Evolutionary conservation across 2,888 invertebrate species (phyloP), one percentile per base, ranked within the genome.

Genomic region (Hartigia nigra): DNA sequence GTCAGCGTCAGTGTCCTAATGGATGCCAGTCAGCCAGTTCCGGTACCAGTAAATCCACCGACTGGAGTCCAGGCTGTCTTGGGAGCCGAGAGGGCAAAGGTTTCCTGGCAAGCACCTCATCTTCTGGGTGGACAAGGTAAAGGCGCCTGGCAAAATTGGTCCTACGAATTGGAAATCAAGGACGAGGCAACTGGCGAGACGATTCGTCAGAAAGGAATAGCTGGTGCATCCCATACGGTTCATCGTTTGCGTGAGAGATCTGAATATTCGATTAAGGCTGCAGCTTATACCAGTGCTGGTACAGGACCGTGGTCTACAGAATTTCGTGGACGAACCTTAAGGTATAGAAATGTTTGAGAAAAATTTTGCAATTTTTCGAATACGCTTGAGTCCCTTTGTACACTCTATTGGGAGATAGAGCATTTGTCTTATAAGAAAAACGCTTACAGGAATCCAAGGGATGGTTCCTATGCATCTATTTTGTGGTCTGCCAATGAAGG

Each of bases 41-140:
- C 97, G 0, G 94, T 96, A 69, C 96, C 97, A 1, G 94, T 96
- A 0, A 95, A 95, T 87, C 95, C 96, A 1, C 98, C 98, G 0
- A 94, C 94, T 2, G 93, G 94, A 2, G 93, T 98, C 3, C 96
- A 97, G 91, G 97, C 96, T 32, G 94, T 98, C 79, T 95, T 98
- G 91, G 96, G 96, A 0, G 93, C 95, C 0, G 94, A 94, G 81
- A 93, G 94, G 69, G 97, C 97, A 0, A 95, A 96, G 88, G 95
- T 97, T 0, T 94, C 95, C 0, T 98, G 98, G 98, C 93, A 95
- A 35, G 93, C 95, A 1, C 98, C 98, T 0, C 95, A 96, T 91
- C 92, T 96, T 36, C 89, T 97, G 76, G 95, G 95, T 0, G 95
- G 95, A 69, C 97, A 97, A 91, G 88, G 89, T 0, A 94, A 92